Evolutionary conservation across 2,888 invertebrate genomes (phyloP).

Genomic region (Dicyrtoma fusca): DNA sequence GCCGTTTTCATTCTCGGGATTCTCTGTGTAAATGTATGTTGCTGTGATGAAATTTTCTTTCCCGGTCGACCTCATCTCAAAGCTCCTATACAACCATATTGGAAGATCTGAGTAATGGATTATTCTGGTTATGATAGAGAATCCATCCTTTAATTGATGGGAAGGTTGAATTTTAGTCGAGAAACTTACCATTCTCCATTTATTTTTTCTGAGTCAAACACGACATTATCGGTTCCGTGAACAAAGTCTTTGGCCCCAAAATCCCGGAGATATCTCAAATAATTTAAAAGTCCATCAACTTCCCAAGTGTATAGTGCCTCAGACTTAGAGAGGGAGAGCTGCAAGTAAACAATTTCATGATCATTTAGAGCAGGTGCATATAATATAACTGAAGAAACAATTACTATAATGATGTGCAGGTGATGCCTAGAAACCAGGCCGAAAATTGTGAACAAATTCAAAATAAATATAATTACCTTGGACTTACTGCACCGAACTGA

Average conservation of each 20-base stretch:
- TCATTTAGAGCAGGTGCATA: background rate
- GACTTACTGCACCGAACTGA: conserved; percentile 24
- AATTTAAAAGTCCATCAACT: conserved; percentile 11
- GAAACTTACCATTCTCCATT: conserved; percentile 25
- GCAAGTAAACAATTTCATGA: background rate
- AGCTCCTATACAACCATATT: conserved; percentile 13
- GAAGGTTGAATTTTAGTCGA: background rate
- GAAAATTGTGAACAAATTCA: too few relatives aligned
- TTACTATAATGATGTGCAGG: too few relatives aligned
- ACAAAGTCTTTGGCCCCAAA: conserved; percentile 12
- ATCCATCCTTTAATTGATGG: background rate
- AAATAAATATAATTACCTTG: too few relatives aligned
- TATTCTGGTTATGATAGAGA: background rate
- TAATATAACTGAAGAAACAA: background rate
- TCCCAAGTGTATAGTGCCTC: conserved; percentile 23
- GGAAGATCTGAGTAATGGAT: background rate
- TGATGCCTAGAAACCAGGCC: too few relatives aligned
- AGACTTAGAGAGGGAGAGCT: conserved; percentile 11
- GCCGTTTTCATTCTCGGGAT: conserved; percentile 17
- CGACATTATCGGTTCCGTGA: conserved; percentile 14
- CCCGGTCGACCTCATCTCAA: conserved; percentile 19
- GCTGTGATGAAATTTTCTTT: conserved; percentile 13
- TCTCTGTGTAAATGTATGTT: conserved; percentile 14
- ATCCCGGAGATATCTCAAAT: conserved; percentile 21
- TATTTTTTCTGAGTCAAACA: conserved; percentile 22